phyloP scores from a whole-genome alignment of 2,888 invertebrate genomes.

The Caenorhabditis afra region DNA sequence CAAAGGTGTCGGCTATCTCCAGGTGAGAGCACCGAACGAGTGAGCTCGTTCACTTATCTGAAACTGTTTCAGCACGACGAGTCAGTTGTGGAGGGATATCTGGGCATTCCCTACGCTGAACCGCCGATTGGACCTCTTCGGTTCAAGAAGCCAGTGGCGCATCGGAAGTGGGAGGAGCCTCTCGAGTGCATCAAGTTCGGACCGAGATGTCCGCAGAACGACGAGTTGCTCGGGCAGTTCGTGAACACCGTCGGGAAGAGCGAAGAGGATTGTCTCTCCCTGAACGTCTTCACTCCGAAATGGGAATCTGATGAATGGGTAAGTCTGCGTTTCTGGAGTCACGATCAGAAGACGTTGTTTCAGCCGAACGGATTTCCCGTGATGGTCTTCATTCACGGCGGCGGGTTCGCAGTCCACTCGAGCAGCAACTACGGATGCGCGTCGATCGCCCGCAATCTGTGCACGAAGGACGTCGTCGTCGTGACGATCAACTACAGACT shows the following conservation, averaged over 20 bases:
- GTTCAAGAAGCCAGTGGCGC: constrained; percentile 66
- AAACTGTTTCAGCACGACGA: constrained; percentile 37
- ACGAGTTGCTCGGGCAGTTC: constrained; percentile 62
- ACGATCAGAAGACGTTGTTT: background rate
- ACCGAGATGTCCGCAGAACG: constrained; percentile 68
- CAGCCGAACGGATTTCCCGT: constrained; percentile 68
- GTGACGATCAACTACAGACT: constrained; percentile 76
- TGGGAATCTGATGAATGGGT: constrained; percentile 60
- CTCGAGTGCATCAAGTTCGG: constrained; percentile 70
- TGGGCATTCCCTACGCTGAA: constrained; percentile 67
- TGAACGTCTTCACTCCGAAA: constrained; percentile 71
- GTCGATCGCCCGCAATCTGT: constrained; percentile 59
- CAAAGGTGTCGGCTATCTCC: constrained; percentile 32
- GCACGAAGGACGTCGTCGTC: constrained; percentile 69
- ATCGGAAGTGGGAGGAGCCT: constrained; percentile 57
- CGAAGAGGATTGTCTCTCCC: constrained; percentile 67
- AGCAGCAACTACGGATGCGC: constrained; percentile 65
- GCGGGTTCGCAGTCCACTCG: constrained; percentile 69
- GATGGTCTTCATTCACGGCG: constrained; percentile 74
- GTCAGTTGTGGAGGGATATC: constrained; percentile 58
- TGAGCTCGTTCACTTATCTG: background rate
- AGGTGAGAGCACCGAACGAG: constrained; percentile 8
- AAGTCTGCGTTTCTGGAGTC: constrained; percentile 6
- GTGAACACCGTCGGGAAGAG: constrained; percentile 65
- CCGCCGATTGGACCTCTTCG: constrained; percentile 60